Evolutionary conservation across 2,113 vertebrate species (phyloP).

Genomic region (Donacobius atricapilla): DNA sequence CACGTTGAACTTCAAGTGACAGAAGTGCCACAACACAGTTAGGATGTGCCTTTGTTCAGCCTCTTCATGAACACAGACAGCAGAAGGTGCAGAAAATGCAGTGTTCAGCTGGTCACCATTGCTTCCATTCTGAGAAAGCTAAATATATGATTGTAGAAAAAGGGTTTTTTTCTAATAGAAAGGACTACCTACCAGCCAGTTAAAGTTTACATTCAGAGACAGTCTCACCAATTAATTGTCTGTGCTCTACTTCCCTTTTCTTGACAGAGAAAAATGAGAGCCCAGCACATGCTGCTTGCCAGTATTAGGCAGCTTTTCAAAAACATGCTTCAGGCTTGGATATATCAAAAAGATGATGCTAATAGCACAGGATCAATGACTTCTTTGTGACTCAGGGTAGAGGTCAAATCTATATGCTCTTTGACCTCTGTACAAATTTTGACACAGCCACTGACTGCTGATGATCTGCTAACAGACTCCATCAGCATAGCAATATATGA

Average conservation of each 20-base stretch:
- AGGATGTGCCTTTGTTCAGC: neutral
- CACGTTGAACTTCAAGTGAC: neutral
- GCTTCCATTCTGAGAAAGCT: neutral
- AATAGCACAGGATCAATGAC: conserved; percentile 22
- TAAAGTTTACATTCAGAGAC: neutral
- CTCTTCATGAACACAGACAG: neutral
- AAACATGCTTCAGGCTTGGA: neutral
- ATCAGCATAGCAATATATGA: neutral
- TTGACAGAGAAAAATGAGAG: conserved; percentile 21
- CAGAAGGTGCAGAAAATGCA: neutral
- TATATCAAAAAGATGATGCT: neutral
- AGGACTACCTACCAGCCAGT: neutral
- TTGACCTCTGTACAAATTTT: neutral
- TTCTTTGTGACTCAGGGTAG: neutral
- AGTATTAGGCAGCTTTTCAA: neutral
- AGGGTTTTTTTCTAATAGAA: neutral
- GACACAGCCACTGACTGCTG: neutral
- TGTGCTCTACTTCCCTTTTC: neutral
- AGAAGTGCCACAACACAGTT: neutral
- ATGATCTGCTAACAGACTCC: neutral
- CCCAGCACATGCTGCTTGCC: neutral
- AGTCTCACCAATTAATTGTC: neutral
- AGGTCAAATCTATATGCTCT: conserved; percentile 12
- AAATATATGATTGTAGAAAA: neutral
- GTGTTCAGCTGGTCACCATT: neutral